phyloP scores from a whole-genome alignment of 2,888 invertebrate species.

The Cantharis nigra region DNA sequence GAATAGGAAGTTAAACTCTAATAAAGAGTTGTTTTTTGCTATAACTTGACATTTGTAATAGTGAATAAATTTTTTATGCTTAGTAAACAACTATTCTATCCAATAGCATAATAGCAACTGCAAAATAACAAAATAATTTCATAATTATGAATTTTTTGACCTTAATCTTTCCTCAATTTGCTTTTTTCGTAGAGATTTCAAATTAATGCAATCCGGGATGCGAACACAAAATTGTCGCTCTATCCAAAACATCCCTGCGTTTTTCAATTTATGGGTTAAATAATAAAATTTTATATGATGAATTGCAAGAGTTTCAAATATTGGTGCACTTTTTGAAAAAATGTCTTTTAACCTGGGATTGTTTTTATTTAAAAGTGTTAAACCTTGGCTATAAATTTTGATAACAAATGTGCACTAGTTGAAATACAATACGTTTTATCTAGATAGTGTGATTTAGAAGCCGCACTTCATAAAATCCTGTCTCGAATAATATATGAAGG shows the following conservation, averaged over 20 bases:
- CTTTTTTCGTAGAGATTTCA: too few species aligned
- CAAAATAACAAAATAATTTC: not conserved
- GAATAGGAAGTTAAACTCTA: not conserved
- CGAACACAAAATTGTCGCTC: not conserved
- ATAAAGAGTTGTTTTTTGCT: not conserved
- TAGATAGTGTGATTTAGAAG: slow-evolving; percentile 10
- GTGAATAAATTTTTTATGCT: not conserved
- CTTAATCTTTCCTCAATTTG: too few species aligned
- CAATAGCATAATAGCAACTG: not conserved
- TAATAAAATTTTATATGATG: not conserved
- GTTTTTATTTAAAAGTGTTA: not conserved
- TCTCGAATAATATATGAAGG: slow-evolving; percentile 11
- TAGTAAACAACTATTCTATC: not conserved
- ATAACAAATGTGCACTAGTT: not conserved
- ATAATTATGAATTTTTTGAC: too few species aligned
- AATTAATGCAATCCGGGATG: not conserved
- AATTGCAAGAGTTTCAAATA: not conserved
- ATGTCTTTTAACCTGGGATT: not conserved
- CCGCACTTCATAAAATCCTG: slow-evolving; percentile 6
- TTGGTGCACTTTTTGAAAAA: not conserved
- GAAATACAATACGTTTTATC: slow-evolving; percentile 5
- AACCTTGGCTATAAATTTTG: not conserved
- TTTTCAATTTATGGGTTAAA: not conserved
- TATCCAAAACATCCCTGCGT: too few species aligned
- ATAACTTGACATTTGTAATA: not conserved